A percentile compares a stretch with the other conserved stretches of the same genome.
Evolutionary conservation across 2,888 invertebrate species (phyloP).

Genomic region (Drosophila histrio): DNA sequence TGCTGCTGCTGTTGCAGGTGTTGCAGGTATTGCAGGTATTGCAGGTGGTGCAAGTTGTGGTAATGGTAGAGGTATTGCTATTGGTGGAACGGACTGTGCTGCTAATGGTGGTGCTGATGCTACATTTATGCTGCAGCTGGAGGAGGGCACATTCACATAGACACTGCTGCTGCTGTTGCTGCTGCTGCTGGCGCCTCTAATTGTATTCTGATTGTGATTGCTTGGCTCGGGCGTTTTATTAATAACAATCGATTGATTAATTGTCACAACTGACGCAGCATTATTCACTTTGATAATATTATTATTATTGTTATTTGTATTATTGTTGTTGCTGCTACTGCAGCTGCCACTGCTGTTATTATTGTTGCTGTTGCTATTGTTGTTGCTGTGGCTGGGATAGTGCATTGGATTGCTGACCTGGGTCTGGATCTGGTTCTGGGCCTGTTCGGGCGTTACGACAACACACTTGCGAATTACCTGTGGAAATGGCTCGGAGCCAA

Average conservation of each 20-base stretch:
- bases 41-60: conserved; percentile 10
- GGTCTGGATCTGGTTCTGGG: conserved; percentile 38
- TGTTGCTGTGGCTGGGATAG: conserved; percentile 50
- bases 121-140: conserved; percentile 15
- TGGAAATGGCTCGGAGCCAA: conserved; percentile 84
- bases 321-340: conserved; percentile 41
- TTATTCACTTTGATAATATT: conserved; percentile 52
- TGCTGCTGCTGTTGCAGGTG: conserved; percentile 9
- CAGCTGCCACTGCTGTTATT: conserved; percentile 43
- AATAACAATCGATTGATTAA: conserved; percentile 84
- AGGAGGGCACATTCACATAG: conserved; percentile 64
- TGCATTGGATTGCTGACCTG: conserved; percentile 48
- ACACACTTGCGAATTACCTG: conserved; percentile 82
- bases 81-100: conserved; percentile 1
- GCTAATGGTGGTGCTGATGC: conserved; percentile 6
- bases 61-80: not conserved
- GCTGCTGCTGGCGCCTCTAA: conserved; percentile 14
- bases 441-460: conserved; percentile 59
- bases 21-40: not conserved
- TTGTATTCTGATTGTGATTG: conserved; percentile 24
- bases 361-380: conserved; percentile 27
- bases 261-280: conserved; percentile 79
- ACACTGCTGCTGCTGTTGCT: conserved; percentile 44
- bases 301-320: not conserved
- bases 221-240: conserved; percentile 82